Evolutionary conservation across 2,888 invertebrate genomes (phyloP), one percentile per base, ranked within the genome.

Genomic region (Hetaerina titia): DNA sequence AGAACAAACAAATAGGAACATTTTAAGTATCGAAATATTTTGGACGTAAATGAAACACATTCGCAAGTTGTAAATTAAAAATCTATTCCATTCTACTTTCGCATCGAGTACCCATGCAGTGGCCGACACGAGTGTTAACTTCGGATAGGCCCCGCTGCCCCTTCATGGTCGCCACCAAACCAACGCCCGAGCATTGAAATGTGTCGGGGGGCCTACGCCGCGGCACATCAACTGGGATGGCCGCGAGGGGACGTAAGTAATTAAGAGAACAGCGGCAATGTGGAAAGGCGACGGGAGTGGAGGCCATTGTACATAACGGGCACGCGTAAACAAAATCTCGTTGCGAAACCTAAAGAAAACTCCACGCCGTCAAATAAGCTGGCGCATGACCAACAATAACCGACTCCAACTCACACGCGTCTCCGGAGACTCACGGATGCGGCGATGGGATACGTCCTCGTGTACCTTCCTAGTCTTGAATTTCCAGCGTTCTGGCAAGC

Each of bases 281-380:
- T 17, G 69, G 9, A 5, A n/a, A n/a, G n/a, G 81, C 81, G 22
- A 31, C 7, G 81, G 31, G 81, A 81, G 81, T 15, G 81, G 25
- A 7, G 81, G 9, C 81, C 31, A 31, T 81, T 81, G 81, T 81
- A 13, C 81, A 25, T 81, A 81, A 31, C 81, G 81, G 81, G 13
- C 81, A 31, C 8, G 81, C 81, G 81, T 81, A 81, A 81, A 81
- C 81, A 81, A 81, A 45, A 81, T 81, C 81, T 31, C 81, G 25
- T 81, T 81, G 81, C 11, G 31, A 81, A 81, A 31, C 81, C 11
- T 31, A 15, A 25, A 31, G 81, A 31, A 81, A 81, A 81, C 31
- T 25, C 31, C 45, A 13, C 13, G 81, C 81, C 25, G 81, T 31
- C 81, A 31, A 81, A 81, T 81, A 81, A 81, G 22, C 31, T 81